Conservation (phyloP, 2,888 invertebrate species). For the Crocallis elinguaria region DNA sequence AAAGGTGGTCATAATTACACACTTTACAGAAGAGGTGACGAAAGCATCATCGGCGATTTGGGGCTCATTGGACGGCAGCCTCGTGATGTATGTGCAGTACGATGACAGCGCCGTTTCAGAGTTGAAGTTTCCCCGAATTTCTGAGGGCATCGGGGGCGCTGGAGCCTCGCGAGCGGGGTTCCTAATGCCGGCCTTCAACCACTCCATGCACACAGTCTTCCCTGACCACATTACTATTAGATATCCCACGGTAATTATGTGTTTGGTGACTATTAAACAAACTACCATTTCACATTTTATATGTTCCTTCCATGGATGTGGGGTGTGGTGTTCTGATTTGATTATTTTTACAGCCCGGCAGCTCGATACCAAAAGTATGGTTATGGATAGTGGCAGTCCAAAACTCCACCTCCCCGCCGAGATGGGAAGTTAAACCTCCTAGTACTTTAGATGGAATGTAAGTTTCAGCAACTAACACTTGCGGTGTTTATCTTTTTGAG, state of each 20-base stretch:
- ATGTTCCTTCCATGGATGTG: conserved; percentile 1
- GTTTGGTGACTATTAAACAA: no score
- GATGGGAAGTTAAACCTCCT: conserved; percentile 90
- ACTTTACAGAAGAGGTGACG: conserved; percentile 94
- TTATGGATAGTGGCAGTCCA: conserved; percentile 92
- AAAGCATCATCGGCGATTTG: conserved; percentile 93
- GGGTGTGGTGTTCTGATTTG: neutral
- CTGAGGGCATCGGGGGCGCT: conserved; percentile 87
- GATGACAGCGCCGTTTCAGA: conserved; percentile 92
- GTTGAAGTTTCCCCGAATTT: conserved; percentile 93
- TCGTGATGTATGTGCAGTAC: conserved; percentile 93
- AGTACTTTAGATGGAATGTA: conserved; percentile 91
- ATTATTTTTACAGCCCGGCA: conserved; percentile 87
- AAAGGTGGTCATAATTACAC: no score
- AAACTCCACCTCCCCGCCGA: conserved; percentile 86
- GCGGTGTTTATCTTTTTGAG: neutral
- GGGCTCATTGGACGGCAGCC: conserved; percentile 92
- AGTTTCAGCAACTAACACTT: conserved; percentile 65
- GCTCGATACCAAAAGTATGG: conserved; percentile 93
- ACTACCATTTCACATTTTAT: neutral
- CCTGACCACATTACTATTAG: conserved; percentile 91
- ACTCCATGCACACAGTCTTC: conserved; percentile 86
- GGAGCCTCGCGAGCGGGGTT: conserved; percentile 84
- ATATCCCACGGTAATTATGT: conserved; percentile 90
- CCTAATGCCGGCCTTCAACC: conserved; percentile 68